phyloP scores from a whole-genome alignment of 2,888 invertebrate species.

The Vandiemenella viatica region DNA sequence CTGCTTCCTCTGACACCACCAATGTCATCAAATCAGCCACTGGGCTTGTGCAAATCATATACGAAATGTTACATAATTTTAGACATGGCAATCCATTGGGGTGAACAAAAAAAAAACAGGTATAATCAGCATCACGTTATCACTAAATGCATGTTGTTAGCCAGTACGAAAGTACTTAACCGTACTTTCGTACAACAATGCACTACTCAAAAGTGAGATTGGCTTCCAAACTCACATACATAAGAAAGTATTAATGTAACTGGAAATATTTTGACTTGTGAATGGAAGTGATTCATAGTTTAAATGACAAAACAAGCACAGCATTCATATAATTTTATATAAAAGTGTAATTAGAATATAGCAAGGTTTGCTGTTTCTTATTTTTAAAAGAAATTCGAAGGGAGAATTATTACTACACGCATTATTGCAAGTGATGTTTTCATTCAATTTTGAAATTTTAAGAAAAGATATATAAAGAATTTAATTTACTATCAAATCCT shows the following conservation, averaged over 20 bases:
- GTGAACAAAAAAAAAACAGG: neutral
- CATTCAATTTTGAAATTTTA: conserved; percentile 1
- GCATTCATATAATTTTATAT: conserved; percentile 3
- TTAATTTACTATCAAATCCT: conserved; percentile 5
- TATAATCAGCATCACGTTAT: too few species aligned
- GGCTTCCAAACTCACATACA: neutral
- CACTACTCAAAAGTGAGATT: neutral
- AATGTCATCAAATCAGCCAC: neutral
- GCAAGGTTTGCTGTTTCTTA: conserved; percentile 3
- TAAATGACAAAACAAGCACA: neutral
- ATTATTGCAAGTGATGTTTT: conserved; percentile 1
- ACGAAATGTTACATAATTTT: neutral
- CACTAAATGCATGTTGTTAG: too few species aligned
- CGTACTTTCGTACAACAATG: neutral
- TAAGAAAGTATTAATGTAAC: neutral
- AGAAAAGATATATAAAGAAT: conserved; percentile 2
- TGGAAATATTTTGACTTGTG: neutral
- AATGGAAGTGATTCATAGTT: neutral
- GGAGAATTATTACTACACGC: conserved; percentile 2
- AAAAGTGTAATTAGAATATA: conserved; percentile 2
- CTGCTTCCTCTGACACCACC: neutral
- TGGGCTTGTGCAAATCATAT: neutral
- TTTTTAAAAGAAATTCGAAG: conserved; percentile 1
- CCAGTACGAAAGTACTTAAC: neutral
- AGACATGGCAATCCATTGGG: neutral